Percentiles rank a stretch among this genome's conserved stretches.
These are phyloP conservation scores for Larimichthys polyactis DNA, from an alignment of 2,113 vertebrate genomes.

Conservation along the genomic window DNA sequence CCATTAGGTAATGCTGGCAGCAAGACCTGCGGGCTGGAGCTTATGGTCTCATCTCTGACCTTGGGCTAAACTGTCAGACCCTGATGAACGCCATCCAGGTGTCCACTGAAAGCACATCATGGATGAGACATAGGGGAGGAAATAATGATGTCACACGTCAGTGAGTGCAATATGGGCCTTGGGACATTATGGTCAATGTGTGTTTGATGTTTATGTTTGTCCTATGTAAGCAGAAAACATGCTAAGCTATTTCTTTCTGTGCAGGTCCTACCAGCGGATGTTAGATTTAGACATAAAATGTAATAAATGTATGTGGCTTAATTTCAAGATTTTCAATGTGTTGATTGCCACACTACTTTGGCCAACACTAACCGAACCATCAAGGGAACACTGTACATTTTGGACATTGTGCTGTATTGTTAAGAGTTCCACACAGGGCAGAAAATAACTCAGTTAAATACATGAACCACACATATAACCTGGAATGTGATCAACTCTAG, in stretches of 20 bases:
- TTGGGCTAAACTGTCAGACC: slow-evolving; percentile 18
- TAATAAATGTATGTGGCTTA: background rate
- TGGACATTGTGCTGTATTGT: background rate
- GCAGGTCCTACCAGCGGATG: background rate
- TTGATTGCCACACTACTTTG: background rate
- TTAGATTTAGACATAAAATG: background rate
- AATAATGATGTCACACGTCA: slow-evolving; percentile 25
- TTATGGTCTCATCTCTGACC: slow-evolving; percentile 38
- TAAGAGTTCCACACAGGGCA: background rate
- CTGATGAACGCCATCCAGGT: slow-evolving; percentile 33
- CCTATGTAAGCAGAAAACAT: background rate
- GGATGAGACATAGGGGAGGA: slow-evolving; percentile 1
- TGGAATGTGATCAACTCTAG: background rate
- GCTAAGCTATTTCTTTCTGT: background rate
- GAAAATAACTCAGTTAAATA: background rate
- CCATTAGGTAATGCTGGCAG: slow-evolving; percentile 16
- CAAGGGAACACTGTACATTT: background rate
- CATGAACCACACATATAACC: background rate
- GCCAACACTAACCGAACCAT: background rate
- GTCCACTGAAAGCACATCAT: slow-evolving; percentile 19
- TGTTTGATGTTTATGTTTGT: background rate
- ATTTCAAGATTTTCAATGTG: background rate
- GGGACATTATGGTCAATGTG: background rate
- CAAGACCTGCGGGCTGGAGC: slow-evolving; percentile 3
- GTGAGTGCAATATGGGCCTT: slow-evolving; percentile 1